Evolutionary conservation across 2,113 vertebrate genomes (phyloP).

Genomic region (Ammospiza nelsoni): DNA sequence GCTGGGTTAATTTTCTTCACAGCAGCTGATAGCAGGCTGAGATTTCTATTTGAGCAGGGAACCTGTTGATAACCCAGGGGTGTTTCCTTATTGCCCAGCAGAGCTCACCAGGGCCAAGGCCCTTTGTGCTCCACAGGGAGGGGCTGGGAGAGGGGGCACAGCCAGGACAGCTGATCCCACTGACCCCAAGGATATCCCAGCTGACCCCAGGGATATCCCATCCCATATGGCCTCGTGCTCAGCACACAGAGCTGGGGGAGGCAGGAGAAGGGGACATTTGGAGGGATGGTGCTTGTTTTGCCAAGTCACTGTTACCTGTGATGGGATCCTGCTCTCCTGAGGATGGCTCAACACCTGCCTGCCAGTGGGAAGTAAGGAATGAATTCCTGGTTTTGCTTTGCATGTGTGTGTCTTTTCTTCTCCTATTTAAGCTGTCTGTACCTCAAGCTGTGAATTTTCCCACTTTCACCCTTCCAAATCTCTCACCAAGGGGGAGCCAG

Average conservation of each 20-base stretch:
- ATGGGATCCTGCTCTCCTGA: not conserved
- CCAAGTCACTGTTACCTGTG: fast-evolving
- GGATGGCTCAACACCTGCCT: not conserved
- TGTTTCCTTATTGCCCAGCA: not conserved
- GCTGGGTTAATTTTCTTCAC: not conserved
- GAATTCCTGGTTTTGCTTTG: not conserved
- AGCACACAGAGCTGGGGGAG: not conserved
- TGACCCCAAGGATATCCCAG: not conserved
- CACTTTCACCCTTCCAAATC: not conserved
- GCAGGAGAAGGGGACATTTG: not conserved
- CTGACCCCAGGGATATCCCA: not conserved
- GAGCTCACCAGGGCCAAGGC: not conserved
- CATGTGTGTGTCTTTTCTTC: not conserved
- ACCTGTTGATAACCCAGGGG: not conserved
- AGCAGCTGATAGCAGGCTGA: not conserved
- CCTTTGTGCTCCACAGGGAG: not conserved
- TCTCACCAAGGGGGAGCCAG: not conserved
- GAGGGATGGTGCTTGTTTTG: not conserved
- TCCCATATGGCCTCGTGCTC: not conserved
- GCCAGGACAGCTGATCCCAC: not conserved
- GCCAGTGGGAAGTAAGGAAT: not conserved
- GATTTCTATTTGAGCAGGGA: not conserved
- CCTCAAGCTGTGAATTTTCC: not conserved
- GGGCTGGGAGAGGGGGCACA: not conserved
- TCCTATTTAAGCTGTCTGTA: not conserved